Evolutionary conservation across 35 echinoderm and acorn worm species (phyloP).

Genomic region (Amphiura filiformis): DNA sequence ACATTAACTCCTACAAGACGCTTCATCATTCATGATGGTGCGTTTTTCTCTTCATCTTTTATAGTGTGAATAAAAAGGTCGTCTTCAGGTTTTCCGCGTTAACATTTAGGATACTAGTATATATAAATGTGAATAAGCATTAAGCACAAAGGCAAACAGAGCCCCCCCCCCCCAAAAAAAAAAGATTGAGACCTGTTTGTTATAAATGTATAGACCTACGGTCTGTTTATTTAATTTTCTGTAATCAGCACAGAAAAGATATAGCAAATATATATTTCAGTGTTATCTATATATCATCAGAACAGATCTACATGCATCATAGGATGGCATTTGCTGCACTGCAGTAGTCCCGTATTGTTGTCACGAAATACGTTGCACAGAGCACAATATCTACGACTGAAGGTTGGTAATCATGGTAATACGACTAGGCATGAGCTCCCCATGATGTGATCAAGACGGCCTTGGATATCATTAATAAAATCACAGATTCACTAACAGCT

Average conservation of each 20-base stretch:
- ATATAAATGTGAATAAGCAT: background rate
- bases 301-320: too few species aligned
- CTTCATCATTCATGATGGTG: too few species aligned
- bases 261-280: background rate
- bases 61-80: background rate
- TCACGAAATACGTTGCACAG: background rate
- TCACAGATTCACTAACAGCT: too few species aligned
- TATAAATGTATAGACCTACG: background rate
- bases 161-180: too few species aligned
- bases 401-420: background rate
- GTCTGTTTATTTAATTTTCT: background rate
- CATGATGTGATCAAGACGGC: too few species aligned
- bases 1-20: too few species aligned
- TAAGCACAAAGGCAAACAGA: background rate
- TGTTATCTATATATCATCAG: background rate
- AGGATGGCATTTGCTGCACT: too few species aligned
- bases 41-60: background rate
- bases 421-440: too few species aligned
- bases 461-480: too few species aligned
- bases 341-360: background rate
- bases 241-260: background rate
- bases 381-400: background rate
- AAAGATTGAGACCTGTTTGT: background rate
- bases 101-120: background rate
- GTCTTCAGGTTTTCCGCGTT: background rate